Evolutionary conservation across 92 coral and sea anemone genomes (phyloP).

Genomic region (Chrysogorgia sp.): DNA sequence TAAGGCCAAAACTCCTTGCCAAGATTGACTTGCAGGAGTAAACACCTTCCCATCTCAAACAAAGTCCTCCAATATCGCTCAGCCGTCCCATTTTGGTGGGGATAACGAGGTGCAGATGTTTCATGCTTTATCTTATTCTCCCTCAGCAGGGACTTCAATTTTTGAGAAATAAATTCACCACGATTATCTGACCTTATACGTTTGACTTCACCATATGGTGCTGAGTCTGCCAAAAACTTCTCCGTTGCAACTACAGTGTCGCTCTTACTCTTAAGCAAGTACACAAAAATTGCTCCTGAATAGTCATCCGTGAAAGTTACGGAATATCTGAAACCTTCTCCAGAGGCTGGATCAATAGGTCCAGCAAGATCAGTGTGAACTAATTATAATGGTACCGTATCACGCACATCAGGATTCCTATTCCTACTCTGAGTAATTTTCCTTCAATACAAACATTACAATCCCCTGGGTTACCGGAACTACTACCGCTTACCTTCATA

Average conservation of each 20-base stretch:
- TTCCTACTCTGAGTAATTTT: conserved; percentile 8
- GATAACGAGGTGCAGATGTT: too few species aligned
- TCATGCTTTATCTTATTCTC: too few species aligned
- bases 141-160: too few species aligned
- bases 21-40: too few species aligned
- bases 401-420: conserved; percentile 41
- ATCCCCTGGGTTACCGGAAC: conserved; percentile 9
- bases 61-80: too few species aligned
- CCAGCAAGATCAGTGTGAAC: conserved; percentile 45
- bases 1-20: too few species aligned
- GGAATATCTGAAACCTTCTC: conserved; percentile 21
- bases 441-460: conserved; percentile 38
- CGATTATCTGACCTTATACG: conserved; percentile 43
- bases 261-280: conserved; percentile 27
- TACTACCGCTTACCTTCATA: conserved; percentile 30
- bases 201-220: conserved; percentile 50
- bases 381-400: conserved; percentile 28
- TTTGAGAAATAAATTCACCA: conserved; percentile 9
- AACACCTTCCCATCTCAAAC: too few species aligned
- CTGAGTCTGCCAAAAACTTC: conserved; percentile 34
- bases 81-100: too few species aligned
- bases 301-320: conserved; percentile 45
- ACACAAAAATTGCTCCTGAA: conserved; percentile 34
- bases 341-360: not conserved
- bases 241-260: conserved; percentile 26